These are phyloP conservation scores for Anolis apletophallus DNA, from an alignment of 2,797 vertebrate species.

Conservation along the genomic window DNA sequence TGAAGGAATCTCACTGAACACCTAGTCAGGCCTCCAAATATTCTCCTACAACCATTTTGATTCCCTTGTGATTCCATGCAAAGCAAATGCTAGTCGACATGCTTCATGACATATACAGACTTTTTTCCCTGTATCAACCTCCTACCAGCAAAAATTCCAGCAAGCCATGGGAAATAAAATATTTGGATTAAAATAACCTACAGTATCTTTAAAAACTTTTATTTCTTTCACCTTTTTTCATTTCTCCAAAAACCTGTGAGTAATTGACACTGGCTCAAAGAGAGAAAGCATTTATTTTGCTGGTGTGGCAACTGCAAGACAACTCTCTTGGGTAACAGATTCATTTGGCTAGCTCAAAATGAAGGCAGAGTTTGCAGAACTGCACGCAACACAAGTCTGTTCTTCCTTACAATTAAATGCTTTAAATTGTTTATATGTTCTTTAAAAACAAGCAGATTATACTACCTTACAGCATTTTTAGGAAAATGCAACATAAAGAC, in stretches of 20 bases:
- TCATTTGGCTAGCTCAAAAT: constrained; percentile 55
- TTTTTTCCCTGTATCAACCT: background rate
- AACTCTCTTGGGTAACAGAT: constrained; percentile 58
- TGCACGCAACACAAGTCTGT: background rate
- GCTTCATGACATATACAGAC: fast-evolving
- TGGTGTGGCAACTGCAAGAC: constrained; percentile 17
- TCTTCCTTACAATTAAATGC: background rate
- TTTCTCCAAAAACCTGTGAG: constrained; percentile 56
- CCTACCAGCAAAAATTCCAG: fast-evolving
- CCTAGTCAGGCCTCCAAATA: background rate
- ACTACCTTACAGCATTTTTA: background rate
- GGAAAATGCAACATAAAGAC: background rate
- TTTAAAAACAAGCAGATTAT: background rate
- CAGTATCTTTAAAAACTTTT: constrained; percentile 33
- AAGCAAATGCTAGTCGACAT: fast-evolving
- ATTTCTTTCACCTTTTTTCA: background rate
- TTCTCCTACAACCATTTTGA: background rate
- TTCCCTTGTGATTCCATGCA: background rate
- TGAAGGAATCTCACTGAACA: background rate
- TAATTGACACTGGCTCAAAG: constrained; percentile 50
- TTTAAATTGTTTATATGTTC: background rate
- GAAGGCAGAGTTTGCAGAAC: background rate
- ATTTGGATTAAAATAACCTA: background rate
- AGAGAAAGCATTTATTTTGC: constrained; percentile 25
- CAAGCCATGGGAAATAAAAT: background rate